Percentiles rank a stretch among this genome's conserved stretches.
Conservation (phyloP, 2,797 vertebrate species). For the Podarcis siculus region DNA sequence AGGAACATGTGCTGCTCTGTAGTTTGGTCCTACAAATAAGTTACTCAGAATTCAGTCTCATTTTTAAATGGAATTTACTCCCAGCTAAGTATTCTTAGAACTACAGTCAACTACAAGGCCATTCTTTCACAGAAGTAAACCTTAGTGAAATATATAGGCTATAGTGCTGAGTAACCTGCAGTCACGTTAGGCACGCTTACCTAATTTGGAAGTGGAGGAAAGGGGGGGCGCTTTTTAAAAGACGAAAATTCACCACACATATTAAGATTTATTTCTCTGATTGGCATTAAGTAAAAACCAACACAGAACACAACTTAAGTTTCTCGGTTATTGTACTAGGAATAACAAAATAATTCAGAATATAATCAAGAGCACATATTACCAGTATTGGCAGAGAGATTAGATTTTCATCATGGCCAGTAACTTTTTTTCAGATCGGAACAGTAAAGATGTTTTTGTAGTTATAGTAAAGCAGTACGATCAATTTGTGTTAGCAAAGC, state of each 20-base stretch:
- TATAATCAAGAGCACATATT: no score
- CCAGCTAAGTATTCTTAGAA: not conserved
- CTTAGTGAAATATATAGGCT: not conserved
- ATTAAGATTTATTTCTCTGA: not conserved
- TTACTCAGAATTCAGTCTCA: not conserved
- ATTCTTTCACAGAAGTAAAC: not conserved
- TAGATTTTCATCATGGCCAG: slow-evolving; percentile 29
- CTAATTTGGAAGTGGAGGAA: not conserved
- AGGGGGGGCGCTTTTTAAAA: not conserved
- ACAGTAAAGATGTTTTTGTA: not conserved
- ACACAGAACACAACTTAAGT: rapidly evolving
- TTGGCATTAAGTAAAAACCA: not conserved
- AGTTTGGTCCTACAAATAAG: not conserved
- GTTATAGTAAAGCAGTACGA: not conserved
- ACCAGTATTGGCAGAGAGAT: not conserved
- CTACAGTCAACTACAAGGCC: not conserved
- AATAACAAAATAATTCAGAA: no score
- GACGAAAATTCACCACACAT: slow-evolving; percentile 21
- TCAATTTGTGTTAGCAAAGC: slow-evolving; percentile 4
- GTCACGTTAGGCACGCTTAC: not conserved
- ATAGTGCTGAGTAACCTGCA: not conserved
- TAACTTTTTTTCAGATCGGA: slow-evolving; percentile 27
- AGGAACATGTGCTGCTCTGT: not conserved
- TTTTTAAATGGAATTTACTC: not conserved
- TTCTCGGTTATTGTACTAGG: not conserved